Evolutionary conservation across 2,113 vertebrate species (phyloP).

Genomic region (Takifugu flavidus): DNA sequence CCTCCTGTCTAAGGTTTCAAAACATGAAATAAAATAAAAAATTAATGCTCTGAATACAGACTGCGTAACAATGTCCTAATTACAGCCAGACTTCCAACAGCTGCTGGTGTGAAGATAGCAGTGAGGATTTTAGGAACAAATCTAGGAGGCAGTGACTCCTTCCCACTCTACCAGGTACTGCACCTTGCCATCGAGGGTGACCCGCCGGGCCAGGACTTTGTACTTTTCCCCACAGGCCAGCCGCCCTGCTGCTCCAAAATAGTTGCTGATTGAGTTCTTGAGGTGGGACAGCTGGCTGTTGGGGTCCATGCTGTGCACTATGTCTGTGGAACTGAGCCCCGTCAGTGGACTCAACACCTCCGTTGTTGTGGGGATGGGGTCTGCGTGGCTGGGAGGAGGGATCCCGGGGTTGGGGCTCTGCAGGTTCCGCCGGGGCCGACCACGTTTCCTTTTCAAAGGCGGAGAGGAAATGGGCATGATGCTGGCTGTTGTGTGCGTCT

Average conservation of each 20-base stretch:
- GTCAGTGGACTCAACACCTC: constrained; percentile 81
- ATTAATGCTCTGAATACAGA: constrained; percentile 52
- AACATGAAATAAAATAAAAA: constrained; percentile 24
- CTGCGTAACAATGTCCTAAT: constrained; percentile 13
- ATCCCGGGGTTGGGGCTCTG: constrained; percentile 88
- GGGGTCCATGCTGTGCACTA: constrained; percentile 91
- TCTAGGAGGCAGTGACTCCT: constrained; percentile 95
- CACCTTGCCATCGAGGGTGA: constrained; percentile 95
- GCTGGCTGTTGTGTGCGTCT: constrained; percentile 81
- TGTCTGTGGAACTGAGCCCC: constrained; percentile 86
- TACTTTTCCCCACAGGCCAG: constrained; percentile 98
- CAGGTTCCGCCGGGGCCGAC: constrained; percentile 86
- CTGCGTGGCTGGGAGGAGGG: constrained; percentile 75
- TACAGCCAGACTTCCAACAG: constrained; percentile 18
- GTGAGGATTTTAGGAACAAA: constrained; percentile 38
- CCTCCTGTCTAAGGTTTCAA: constrained; percentile 17
- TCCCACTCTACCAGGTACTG: constrained; percentile 99
- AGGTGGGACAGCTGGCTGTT: constrained; percentile 92
- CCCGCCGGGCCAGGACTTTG: constrained; percentile 89
- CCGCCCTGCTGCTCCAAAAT: constrained; percentile 95
- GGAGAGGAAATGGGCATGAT: constrained; percentile 85
- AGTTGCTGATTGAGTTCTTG: constrained; percentile 96
- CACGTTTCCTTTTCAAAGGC: constrained; percentile 83
- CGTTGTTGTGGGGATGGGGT: constrained; percentile 74
- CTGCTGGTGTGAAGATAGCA: constrained; percentile 32